These are phyloP conservation scores for Ciona savignyi DNA, from an alignment of 23 tunicate genomes.

Conservation along the genomic window DNA sequence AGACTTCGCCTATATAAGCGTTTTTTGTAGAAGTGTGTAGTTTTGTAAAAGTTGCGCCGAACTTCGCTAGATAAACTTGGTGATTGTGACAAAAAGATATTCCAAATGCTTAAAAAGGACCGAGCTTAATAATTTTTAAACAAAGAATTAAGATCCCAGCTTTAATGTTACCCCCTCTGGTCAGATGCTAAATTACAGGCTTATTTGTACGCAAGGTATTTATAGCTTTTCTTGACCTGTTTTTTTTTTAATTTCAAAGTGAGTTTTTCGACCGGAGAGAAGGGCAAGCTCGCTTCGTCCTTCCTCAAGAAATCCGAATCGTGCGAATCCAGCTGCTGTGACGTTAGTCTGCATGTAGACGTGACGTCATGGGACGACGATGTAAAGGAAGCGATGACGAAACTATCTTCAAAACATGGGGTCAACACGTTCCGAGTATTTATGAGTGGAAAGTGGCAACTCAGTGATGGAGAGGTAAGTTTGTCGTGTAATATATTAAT, in stretches of 20 bases:
- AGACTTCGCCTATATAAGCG: too few species aligned
- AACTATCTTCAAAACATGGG: conserved; percentile 53
- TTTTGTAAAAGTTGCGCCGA: too few species aligned
- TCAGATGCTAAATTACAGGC: too few species aligned
- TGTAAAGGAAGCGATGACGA: conserved; percentile 73
- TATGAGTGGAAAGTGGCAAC: conserved; percentile 59
- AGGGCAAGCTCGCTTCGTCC: conserved; percentile 21
- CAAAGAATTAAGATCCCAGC: too few species aligned
- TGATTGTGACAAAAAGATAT: too few species aligned
- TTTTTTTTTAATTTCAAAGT: conserved; percentile 20
- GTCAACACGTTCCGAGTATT: conserved; percentile 78
- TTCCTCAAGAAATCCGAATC: conserved; percentile 34
- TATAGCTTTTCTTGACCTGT: too few species aligned
- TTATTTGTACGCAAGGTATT: too few species aligned
- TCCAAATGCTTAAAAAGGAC: too few species aligned
- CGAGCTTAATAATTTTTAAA: too few species aligned
- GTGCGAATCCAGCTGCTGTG: conserved; percentile 69
- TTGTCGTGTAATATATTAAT: background rate
- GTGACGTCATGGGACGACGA: conserved; percentile 89
- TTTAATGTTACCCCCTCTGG: too few species aligned
- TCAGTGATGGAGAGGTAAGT: conserved; percentile 53
- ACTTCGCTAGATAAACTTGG: too few species aligned
- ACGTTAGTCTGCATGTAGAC: conserved; percentile 76
- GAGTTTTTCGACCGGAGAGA: conserved; percentile 27
- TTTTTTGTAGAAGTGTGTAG: too few species aligned